phyloP scores from a whole-genome alignment of 1,140 invertebrate species.

The Drosophila bipectinata region DNA sequence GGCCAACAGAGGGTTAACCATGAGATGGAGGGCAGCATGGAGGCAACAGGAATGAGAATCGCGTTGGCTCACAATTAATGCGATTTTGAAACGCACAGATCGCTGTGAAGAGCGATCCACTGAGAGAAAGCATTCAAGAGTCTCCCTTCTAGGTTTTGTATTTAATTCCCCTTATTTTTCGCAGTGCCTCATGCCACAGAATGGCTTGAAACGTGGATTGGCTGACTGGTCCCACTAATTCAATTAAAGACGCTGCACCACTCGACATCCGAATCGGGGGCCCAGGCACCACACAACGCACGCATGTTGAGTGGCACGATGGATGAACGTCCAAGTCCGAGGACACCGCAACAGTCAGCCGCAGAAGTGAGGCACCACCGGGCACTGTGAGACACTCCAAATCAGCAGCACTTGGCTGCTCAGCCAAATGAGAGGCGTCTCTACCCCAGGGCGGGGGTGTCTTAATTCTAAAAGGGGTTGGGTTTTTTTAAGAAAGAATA shows the following conservation, averaged over 20 bases:
- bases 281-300: slow-evolving; percentile 25
- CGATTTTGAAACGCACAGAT: slow-evolving; percentile 82
- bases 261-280: neutral
- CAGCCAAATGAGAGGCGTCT: slow-evolving; percentile 23
- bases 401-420: slow-evolving; percentile 6
- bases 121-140: neutral
- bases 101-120: slow-evolving; percentile 25
- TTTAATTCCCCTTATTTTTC: neutral
- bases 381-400: neutral
- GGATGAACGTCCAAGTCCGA: slow-evolving; percentile 49
- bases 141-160: too few species aligned
- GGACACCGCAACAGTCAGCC: slow-evolving; percentile 3
- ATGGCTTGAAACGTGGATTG: slow-evolving; percentile 10
- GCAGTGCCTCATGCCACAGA: neutral
- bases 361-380: slow-evolving; percentile 2
- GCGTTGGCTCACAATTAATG: slow-evolving; percentile 73
- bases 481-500: neutral
- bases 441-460: neutral
- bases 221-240: slow-evolving; percentile 67
- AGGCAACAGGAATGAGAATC: slow-evolving; percentile 23
- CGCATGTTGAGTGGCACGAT: slow-evolving; percentile 70
- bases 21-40: neutral
- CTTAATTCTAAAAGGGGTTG: too few species aligned
- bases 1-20: neutral
- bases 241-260: slow-evolving; percentile 63